phyloP scores from a whole-genome alignment of 2,888 invertebrate genomes.

The Habroteleia sp. region DNA sequence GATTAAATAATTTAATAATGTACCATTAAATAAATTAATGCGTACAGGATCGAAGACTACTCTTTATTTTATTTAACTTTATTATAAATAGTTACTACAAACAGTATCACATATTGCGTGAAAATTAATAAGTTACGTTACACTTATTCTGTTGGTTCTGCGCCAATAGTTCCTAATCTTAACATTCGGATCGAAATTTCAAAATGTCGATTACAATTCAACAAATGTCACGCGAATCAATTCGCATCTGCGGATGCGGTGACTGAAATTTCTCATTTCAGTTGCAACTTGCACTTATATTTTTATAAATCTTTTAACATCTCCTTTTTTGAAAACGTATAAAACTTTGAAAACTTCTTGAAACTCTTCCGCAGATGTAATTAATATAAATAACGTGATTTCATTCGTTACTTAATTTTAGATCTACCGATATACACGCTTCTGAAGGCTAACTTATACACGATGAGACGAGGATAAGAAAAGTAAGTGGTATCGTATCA shows the following conservation, averaged over 20 bases:
- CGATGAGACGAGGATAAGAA: constrained; percentile 35
- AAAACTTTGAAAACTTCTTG: background rate
- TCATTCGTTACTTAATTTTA: constrained; percentile 3
- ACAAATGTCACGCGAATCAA: constrained; percentile 5
- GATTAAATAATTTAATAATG: constrained; percentile 48
- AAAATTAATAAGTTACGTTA: constrained; percentile 51
- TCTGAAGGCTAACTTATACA: constrained; percentile 28
- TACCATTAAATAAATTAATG: constrained; percentile 47
- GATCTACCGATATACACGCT: constrained; percentile 21
- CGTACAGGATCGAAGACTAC: constrained; percentile 57
- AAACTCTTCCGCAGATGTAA: constrained; percentile 4
- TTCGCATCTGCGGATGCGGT: constrained; percentile 4
- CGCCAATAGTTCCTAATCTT: constrained; percentile 1
- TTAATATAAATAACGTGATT: constrained; percentile 1
- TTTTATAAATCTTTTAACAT: background rate
- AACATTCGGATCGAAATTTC: constrained; percentile 17
- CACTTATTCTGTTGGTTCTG: constrained; percentile 13
- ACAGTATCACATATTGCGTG: constrained; percentile 55
- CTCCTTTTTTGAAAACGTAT: constrained; percentile 5
- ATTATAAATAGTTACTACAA: constrained; percentile 57
- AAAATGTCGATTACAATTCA: constrained; percentile 31
- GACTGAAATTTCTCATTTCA: background rate
- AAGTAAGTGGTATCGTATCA: constrained; percentile 25
- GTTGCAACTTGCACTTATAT: background rate
- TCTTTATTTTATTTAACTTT: constrained; percentile 22